Percentiles rank a stretch among this genome's conserved stretches.
Evolutionary conservation across 2,888 invertebrate species (phyloP).

Genomic region (Uloborus plumipes): DNA sequence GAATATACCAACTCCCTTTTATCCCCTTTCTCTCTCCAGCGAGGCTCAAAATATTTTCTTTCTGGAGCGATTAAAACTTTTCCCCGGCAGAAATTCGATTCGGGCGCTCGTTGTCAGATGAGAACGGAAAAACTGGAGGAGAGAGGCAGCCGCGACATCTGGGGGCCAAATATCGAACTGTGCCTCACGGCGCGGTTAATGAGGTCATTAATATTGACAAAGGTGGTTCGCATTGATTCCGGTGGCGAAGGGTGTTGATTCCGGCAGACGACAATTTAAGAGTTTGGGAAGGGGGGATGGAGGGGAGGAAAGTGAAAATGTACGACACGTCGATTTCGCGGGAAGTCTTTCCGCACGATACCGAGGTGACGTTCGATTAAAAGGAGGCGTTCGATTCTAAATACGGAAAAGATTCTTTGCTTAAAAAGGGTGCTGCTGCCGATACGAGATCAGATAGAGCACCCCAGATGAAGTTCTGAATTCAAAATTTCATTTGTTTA

Average conservation of each 20-base stretch:
- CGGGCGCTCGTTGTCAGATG: not conserved
- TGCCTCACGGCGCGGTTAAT: slow-evolving; percentile 20
- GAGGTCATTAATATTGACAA: slow-evolving; percentile 48
- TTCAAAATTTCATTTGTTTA: no score
- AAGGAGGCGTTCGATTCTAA: not conserved
- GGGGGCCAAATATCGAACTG: slow-evolving; percentile 20
- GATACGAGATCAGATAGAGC: no score
- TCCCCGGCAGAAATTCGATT: slow-evolving; percentile 8
- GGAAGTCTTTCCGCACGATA: not conserved
- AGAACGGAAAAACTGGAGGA: not conserved
- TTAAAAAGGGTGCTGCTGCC: no score
- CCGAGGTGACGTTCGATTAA: slow-evolving; percentile 4
- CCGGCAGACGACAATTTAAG: slow-evolving; percentile 23
- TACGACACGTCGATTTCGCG: not conserved
- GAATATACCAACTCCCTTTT: not conserved
- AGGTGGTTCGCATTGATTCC: slow-evolving; percentile 23
- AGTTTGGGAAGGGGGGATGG: not conserved
- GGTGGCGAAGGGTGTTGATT: slow-evolving; percentile 22
- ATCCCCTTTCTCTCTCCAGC: not conserved
- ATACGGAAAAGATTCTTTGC: no score
- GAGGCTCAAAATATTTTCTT: not conserved
- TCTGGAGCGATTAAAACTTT: slow-evolving; percentile 24
- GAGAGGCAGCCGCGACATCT: slow-evolving; percentile 17
- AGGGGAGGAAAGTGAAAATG: slow-evolving; percentile 9
- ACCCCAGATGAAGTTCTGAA: no score